Evolutionary conservation across 2,888 invertebrate species (phyloP), one percentile per base, ranked within the genome.

Genomic region (Acanthosepion pharaonis): DNA sequence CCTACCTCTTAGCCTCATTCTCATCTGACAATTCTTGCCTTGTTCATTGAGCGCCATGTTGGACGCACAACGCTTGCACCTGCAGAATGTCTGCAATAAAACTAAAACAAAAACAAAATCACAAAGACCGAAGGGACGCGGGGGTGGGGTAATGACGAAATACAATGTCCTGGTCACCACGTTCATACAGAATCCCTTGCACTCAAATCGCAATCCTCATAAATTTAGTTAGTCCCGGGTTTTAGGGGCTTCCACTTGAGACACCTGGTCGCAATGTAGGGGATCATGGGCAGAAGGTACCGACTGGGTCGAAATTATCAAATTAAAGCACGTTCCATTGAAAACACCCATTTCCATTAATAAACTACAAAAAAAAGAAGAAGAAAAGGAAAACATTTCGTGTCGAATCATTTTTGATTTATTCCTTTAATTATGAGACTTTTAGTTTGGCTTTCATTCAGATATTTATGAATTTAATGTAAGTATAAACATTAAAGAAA

Each of bases 281-380:
- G 78, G 78, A 78, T 18, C 78, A 4, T n/a, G n/a, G n/a, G 78
- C 15, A 6, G n/a, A 33, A 4, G 11, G n/a, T 23, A 6, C n/a
- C n/a, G n/a, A 78, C n/a, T 4, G 78, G 33, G n/a, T 78, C 33
- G n/a, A 78, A 78, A 78, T 78, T 78, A 78, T 11, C 59, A 11
- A 78, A 78, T 78, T 78, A 78, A 78, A 78, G 78, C 78, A 78
- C 78, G 78, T 78, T 33, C 11, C 11, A 33, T 78, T 33, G 15
- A n/a, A 78, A 78, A 78, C n/a, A 78, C 78, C 78, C 78, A 78
- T 78, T 78, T 78, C 78, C n/a, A 78, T 78, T n/a, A 78, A 33
- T n/a, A 78, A 78, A 78, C 20, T 78, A 11, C 15, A 33, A n/a
- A 11, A n/a, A 11, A 78, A 78, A n/a, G n/a, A n/a, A 78, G 33